Evolutionary conservation across 2,797 vertebrate species (phyloP).

Genomic region (Petrocephalus schoutedeni): DNA sequence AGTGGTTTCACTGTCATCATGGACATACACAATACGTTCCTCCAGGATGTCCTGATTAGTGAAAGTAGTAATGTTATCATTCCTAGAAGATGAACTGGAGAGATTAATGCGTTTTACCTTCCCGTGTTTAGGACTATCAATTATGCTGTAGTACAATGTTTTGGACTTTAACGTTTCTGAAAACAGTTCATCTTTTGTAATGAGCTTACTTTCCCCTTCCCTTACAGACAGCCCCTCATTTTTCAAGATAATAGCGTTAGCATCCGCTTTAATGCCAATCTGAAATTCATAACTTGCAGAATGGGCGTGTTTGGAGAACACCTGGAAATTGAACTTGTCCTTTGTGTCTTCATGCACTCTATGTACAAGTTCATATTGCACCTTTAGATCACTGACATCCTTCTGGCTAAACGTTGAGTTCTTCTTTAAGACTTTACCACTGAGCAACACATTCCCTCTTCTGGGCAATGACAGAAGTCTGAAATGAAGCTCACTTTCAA

Average conservation of each 20-base stretch:
- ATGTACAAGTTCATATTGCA: slow-evolving; percentile 71
- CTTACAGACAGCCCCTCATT: slow-evolving; percentile 72
- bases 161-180: slow-evolving; percentile 69
- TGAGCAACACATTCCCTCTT: slow-evolving; percentile 72
- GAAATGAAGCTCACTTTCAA: slow-evolving; percentile 69
- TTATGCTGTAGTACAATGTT: slow-evolving; percentile 71
- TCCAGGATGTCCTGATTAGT: slow-evolving; percentile 70
- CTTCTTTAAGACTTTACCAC: slow-evolving; percentile 58
- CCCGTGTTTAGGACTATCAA: slow-evolving; percentile 68
- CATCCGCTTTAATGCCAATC: slow-evolving; percentile 73
- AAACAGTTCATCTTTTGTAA: slow-evolving; percentile 73
- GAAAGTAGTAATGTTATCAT: slow-evolving; percentile 66
- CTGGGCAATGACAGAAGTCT: slow-evolving; percentile 69
- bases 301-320: slow-evolving; percentile 72
- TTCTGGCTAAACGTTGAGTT: slow-evolving; percentile 77
- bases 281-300: slow-evolving; percentile 70
- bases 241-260: slow-evolving; percentile 67
- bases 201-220: slow-evolving; percentile 81
- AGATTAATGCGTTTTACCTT: slow-evolving; percentile 68
- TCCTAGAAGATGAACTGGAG: slow-evolving; percentile 65
- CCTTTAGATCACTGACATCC: slow-evolving; percentile 62
- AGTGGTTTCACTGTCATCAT: slow-evolving; percentile 78
- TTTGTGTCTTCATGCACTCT: slow-evolving; percentile 58
- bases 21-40: slow-evolving; percentile 74
- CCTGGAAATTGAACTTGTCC: slow-evolving; percentile 75